These are phyloP conservation scores for Drosophila insularis DNA, from an alignment of 1,140 invertebrate genomes.

Conservation along the genomic window DNA sequence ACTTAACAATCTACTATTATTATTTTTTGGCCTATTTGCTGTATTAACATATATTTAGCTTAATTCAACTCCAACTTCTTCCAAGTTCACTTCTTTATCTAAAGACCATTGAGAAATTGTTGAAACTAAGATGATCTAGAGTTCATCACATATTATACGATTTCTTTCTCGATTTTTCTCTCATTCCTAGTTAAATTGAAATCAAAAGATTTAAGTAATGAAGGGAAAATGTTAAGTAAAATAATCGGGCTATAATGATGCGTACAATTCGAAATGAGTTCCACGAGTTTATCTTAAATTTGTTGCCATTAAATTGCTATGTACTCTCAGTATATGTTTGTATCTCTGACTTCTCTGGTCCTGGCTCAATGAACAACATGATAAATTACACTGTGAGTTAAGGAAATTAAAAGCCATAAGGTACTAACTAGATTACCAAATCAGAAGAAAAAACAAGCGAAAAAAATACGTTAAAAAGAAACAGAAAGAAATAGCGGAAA, in stretches of 20 bases:
- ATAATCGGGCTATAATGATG: neutral
- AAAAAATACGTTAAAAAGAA: constrained; percentile 22
- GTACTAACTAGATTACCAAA: constrained; percentile 63
- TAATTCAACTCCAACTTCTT: too few species aligned
- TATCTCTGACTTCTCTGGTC: constrained; percentile 39
- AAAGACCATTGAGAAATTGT: too few species aligned
- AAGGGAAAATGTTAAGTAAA: neutral
- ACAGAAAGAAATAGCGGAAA: constrained; percentile 23
- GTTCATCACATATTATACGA: too few species aligned
- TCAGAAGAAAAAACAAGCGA: constrained; percentile 27
- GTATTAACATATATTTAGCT: too few species aligned
- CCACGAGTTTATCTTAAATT: neutral
- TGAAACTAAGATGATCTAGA: too few species aligned
- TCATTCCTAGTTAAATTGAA: neutral
- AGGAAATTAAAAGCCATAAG: constrained; percentile 79
- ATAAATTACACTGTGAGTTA: constrained; percentile 67
- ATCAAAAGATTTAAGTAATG: neutral
- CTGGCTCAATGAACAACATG: constrained; percentile 38
- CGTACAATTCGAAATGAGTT: too few species aligned
- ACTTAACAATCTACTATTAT: too few species aligned
- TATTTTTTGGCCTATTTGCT: too few species aligned
- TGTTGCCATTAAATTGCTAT: constrained; percentile 12
- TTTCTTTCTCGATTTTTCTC: neutral
- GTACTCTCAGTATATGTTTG: constrained; percentile 22
- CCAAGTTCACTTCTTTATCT: too few species aligned